These are phyloP conservation scores for Toxonevra muliebris DNA, from an alignment of 2,888 invertebrate species.

Conservation along the genomic window DNA sequence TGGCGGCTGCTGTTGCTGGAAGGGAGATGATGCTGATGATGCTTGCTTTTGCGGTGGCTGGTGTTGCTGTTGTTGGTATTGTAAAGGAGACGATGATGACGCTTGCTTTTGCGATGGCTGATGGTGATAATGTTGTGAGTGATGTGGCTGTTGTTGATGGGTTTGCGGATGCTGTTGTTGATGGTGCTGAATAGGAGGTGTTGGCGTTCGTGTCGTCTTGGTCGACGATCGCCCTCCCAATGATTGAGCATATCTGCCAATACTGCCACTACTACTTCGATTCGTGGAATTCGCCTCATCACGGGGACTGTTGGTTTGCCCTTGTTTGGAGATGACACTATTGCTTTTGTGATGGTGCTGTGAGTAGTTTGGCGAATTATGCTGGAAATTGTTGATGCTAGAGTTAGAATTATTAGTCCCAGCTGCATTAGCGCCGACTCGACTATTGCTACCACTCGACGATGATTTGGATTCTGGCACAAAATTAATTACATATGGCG, in stretches of 20 bases:
- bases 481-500: constrained; percentile 42
- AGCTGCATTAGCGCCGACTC: constrained; percentile 28
- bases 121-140: constrained; percentile 37
- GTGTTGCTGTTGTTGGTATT: constrained; percentile 37
- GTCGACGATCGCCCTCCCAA: background rate
- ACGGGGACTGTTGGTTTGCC: constrained; percentile 33
- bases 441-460: constrained; percentile 35
- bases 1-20: constrained; percentile 40
- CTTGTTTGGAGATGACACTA: constrained; percentile 36
- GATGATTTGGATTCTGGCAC: constrained; percentile 41
- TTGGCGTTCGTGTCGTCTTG: constrained; percentile 26
- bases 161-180: constrained; percentile 38
- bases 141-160: constrained; percentile 42
- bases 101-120: constrained; percentile 43
- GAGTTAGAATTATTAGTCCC: constrained; percentile 20
- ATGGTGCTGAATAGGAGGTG: constrained; percentile 44
- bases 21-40: too few species aligned
- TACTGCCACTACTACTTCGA: constrained; percentile 30
- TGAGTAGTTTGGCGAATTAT: constrained; percentile 36
- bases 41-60: constrained; percentile 37
- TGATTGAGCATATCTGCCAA: background rate
- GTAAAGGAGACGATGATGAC: constrained; percentile 37
- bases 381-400: constrained; percentile 32
- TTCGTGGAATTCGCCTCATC: constrained; percentile 39
- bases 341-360: constrained; percentile 40